A percentile compares a stretch with the other conserved stretches of the same genome.
phyloP scores from a whole-genome alignment of 2,888 invertebrate genomes.

The Microplitis manilae region DNA sequence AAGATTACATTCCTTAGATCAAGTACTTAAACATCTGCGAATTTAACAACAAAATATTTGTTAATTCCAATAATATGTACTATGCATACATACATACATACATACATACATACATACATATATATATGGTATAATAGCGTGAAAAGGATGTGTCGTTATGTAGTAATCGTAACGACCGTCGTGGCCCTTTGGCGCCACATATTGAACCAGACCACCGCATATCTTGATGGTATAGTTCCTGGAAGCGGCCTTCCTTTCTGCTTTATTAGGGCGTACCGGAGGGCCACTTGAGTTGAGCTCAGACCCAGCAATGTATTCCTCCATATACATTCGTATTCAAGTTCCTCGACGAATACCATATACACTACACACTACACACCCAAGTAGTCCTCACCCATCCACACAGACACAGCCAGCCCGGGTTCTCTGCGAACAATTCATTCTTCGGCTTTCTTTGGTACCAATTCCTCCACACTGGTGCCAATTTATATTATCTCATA shows the following conservation, averaged over 20 bases:
- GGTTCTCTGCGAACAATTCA: conserved; percentile 18
- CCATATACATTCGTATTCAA: neutral
- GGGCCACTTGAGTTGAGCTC: conserved; percentile 27
- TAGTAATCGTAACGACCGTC: conserved; percentile 67
- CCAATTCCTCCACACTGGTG: conserved; percentile 1
- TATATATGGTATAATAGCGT: neutral
- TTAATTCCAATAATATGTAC: neutral
- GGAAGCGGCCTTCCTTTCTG: conserved; percentile 55
- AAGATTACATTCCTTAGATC: no score
- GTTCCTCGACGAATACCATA: conserved; percentile 26
- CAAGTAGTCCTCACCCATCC: conserved; percentile 14
- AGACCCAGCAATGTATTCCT: neutral
- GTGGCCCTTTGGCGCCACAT: conserved; percentile 60
- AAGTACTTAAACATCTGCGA: neutral
- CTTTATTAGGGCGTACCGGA: conserved; percentile 52
- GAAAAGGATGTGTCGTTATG: conserved; percentile 34
- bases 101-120: neutral
- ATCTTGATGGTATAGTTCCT: conserved; percentile 58
- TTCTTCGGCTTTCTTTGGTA: conserved; percentile 18
- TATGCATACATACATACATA: neutral
- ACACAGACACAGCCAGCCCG: neutral
- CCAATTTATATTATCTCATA: conserved; percentile 16
- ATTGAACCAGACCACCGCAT: conserved; percentile 55
- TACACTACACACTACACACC: neutral
- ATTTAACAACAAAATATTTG: neutral